Evolutionary conservation across 2,113 vertebrate species (phyloP).

Genomic region (Rallus limicola): DNA sequence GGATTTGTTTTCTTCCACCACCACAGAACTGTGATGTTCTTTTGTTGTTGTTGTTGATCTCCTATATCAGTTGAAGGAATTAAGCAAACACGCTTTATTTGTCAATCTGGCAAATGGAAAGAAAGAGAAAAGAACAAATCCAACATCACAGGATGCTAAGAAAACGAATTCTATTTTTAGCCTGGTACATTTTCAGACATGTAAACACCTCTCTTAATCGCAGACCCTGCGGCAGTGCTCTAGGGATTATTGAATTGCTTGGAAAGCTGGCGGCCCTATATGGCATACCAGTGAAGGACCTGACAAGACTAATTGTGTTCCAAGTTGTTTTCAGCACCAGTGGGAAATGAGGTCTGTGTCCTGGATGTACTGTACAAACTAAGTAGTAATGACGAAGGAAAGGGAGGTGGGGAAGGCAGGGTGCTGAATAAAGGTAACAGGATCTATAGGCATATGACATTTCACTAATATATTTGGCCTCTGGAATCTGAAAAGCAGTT

Average conservation of each 20-base stretch:
- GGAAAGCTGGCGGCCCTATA: slow-evolving; percentile 53
- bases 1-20: background rate
- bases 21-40: background rate
- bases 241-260: slow-evolving; percentile 52
- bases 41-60: slow-evolving; percentile 17
- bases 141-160: slow-evolving; percentile 50
- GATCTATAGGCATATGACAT: slow-evolving; percentile 52
- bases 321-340: slow-evolving; percentile 55
- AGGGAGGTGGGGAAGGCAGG: background rate
- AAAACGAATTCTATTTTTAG: slow-evolving; percentile 62
- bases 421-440: slow-evolving; percentile 40
- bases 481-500: slow-evolving; percentile 49
- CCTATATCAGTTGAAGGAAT: background rate
- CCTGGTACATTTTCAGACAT: slow-evolving; percentile 56
- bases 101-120: slow-evolving; percentile 29
- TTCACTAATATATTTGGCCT: slow-evolving; percentile 24
- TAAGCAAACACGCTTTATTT: background rate
- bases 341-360: slow-evolving; percentile 21
- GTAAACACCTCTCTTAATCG: slow-evolving; percentile 64
- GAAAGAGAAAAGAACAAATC: slow-evolving; percentile 43
- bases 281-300: slow-evolving; percentile 44
- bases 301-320: slow-evolving; percentile 59
- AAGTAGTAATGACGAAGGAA: slow-evolving; percentile 13
- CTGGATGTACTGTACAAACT: slow-evolving; percentile 45
- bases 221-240: slow-evolving; percentile 44